Conservation (phyloP, 2,888 invertebrate genomes). For the Lottia gigantea region DNA sequence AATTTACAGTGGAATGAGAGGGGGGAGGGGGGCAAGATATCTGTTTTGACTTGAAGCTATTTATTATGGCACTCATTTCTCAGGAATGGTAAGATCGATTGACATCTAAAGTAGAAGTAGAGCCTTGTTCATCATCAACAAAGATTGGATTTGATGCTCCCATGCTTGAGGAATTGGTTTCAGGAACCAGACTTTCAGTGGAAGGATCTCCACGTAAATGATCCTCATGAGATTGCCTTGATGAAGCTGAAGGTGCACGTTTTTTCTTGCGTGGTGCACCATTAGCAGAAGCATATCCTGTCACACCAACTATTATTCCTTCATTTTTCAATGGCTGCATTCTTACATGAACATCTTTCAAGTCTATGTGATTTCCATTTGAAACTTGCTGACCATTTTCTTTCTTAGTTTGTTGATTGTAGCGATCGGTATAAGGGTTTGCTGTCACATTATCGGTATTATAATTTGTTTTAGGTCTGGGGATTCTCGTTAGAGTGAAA, state of each 20-base stretch:
- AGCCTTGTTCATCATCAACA: conserved; percentile 20
- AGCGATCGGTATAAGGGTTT: conserved; percentile 27
- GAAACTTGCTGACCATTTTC: conserved; percentile 11
- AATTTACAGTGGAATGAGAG: no score
- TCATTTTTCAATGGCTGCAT: conserved; percentile 38
- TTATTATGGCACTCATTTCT: no score
- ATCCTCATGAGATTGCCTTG: conserved; percentile 7
- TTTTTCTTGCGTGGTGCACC: neutral
- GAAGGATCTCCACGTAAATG: conserved; percentile 15
- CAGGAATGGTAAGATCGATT: no score
- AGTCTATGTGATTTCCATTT: conserved; percentile 15
- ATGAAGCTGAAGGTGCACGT: conserved; percentile 14
- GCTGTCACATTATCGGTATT: conserved; percentile 35
- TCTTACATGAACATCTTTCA: conserved; percentile 39
- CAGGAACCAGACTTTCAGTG: conserved; percentile 26
- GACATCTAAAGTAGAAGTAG: neutral
- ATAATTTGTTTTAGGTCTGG: conserved; percentile 45
- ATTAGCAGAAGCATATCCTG: conserved; percentile 29
- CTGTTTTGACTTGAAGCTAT: no score
- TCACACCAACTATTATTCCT: conserved; percentile 46
- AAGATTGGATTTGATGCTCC: conserved; percentile 28
- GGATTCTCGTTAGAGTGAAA: conserved; percentile 51
- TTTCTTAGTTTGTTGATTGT: conserved; percentile 18
- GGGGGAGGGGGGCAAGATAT: no score
- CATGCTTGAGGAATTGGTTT: conserved; percentile 5